Conservation (phyloP, 2,113 vertebrate genomes). For the Machaerirhynchus nigripectus region DNA sequence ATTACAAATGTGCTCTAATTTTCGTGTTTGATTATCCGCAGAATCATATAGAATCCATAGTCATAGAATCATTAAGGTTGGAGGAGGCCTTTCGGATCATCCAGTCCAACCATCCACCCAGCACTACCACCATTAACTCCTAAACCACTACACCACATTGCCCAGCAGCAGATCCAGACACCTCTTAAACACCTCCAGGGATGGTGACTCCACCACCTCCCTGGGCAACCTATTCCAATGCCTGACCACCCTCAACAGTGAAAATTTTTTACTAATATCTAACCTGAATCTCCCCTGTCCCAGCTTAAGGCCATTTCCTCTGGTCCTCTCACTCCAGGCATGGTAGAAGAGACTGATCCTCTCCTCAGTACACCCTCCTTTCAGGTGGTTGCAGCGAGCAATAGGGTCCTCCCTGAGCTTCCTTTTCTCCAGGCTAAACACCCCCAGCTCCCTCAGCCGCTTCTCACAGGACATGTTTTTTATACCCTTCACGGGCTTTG, state of each 20-base stretch:
- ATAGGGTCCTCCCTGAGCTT: neutral
- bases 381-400: neutral
- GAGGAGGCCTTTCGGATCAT: neutral
- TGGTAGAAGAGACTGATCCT: neutral
- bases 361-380: neutral
- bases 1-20: neutral
- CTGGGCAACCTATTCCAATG: neutral
- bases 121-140: neutral
- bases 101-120: neutral
- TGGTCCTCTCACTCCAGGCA: neutral
- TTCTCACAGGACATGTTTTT: neutral
- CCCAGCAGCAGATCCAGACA: no score
- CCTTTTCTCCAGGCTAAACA: neutral
- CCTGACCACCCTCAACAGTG: neutral
- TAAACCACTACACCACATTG: neutral
- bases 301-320: neutral
- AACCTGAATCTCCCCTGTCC: neutral
- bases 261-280: neutral
- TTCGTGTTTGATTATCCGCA: neutral
- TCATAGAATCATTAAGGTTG: neutral
- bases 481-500: neutral
- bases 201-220: neutral
- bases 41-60: neutral
- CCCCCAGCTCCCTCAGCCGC: accelerated
- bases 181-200: no score